phyloP scores from a whole-genome alignment of 2,113 vertebrate genomes.

The Haliaeetus leucogaster region DNA sequence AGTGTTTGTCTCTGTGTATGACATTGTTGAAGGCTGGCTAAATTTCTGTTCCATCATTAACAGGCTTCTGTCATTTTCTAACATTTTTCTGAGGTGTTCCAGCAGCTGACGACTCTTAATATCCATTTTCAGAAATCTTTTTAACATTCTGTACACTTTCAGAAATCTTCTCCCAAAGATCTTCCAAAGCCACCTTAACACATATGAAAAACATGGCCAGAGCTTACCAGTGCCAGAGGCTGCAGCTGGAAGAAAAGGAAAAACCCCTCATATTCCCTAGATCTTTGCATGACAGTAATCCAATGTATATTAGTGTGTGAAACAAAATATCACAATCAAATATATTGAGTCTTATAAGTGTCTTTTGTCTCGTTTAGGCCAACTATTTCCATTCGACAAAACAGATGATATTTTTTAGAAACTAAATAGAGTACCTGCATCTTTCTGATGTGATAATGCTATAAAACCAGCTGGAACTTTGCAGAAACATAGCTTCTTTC shows the following conservation, averaged over 20 bases:
- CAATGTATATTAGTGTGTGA: neutral
- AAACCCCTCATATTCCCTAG: neutral
- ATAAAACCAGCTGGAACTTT: neutral
- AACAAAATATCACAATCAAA: neutral
- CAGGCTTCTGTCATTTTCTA: neutral
- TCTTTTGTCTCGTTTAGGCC: neutral
- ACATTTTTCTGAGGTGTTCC: neutral
- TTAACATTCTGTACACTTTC: neutral
- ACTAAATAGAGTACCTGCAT: neutral
- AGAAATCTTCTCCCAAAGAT: neutral
- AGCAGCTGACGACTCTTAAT: neutral
- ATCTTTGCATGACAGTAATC: neutral
- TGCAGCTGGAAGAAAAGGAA: neutral
- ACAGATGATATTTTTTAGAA: neutral
- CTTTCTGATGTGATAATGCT: neutral
- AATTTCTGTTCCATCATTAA: neutral
- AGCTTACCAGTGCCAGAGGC: neutral
- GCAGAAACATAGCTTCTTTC: neutral
- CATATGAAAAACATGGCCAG: neutral
- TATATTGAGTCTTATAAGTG: accelerated
- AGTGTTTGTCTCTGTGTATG: neutral
- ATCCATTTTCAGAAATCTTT: neutral
- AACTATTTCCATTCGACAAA: neutral
- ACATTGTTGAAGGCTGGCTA: neutral
- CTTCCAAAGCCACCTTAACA: neutral